Base-by-base conservation (phyloP, 2,797 vertebrate genomes). In the Sorex maritimensis region DNA sequence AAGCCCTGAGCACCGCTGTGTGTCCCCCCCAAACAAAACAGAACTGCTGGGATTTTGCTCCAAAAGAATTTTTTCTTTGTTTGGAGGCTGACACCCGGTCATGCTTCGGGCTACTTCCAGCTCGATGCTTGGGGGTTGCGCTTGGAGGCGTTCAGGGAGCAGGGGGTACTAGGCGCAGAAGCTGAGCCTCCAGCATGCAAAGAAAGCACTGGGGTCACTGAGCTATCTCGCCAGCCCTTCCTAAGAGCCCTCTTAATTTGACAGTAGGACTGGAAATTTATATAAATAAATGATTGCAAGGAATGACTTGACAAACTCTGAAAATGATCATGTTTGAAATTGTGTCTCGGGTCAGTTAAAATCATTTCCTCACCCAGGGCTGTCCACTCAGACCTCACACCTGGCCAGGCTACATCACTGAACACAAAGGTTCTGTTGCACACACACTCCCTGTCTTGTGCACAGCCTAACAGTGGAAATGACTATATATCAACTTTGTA, bases 391-490 rank as follows among this genome's bases (percentile, higher is more conserved):
- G 17, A 72, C 2, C 5, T 21, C 4, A 38, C 21, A 67, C 10
- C 6, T 28, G 11, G 10, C 10, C 26, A 6, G 26, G 8, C 10
- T 26, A 24, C 65, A 6, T 44, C 7, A 82, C 44, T 91, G 12
- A 86, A 88, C 85, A 69, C 41, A 93, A 90, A 80, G 26, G 12
- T 65, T 65, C 65, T 14, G 13, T 3, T 68, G 5, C 69, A 72
- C 17, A 30, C 13, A 30, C 8, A 83, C 11, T 38, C 44, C 14
- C 8, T 26, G 17, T 67, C 61, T 52, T 23, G 1, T 72, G 44
- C n/a, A 55, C 9, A 78, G 19, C 71, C 41, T 52, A 28, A 8
- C 65, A 84, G 38, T 38, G 7, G 30, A 91, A 91, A 65, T 68
- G 21, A 71, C 26, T 46, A 67, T 5, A 49, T 13, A 30, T 44